Base-by-base conservation (phyloP, 1,140 invertebrate genomes). In the Whitmania pigra region DNA sequence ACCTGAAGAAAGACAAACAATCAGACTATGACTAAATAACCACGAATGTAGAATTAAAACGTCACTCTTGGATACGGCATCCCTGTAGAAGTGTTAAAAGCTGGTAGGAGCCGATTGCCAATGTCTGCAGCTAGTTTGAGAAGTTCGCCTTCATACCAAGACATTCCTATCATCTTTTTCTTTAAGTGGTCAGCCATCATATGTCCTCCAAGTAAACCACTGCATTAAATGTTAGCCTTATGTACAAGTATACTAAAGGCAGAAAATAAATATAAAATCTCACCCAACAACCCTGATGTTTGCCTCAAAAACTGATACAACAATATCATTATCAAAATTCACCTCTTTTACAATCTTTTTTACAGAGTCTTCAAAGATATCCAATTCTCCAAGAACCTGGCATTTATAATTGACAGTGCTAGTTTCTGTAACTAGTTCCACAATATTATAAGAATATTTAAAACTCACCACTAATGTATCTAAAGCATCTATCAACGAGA, bases 251-350 rank as follows among this genome's bases (percentile, higher is more conserved):
- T n/a, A n/a, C n/a, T n/a, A n/a, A n/a, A n/a, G 9, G 17, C 22
- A 53, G 22, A 49, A 22, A 25, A 55, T 36, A 36, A 71, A 22
- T 53, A 11, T 43, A 5, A 53, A 31, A 27, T 66, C 86, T 86
- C 84, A 93, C 89, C 95, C 95, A 36, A 98, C 84, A 83, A 98
- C 89, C 74, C 95, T 85, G 77, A 98, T 98, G 81, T 98, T 99
- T 17, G 94, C 97, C 84, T 99, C 95, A 84, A 99, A 99, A 11
- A 99, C 91, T 0, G 94, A 97, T 20, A 99, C 94, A 74, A 95
- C 88, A 72, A 98, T 87, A 84, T 98, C 93, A 75, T 87, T 90
- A 82, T 98, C 92, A 83, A 98, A 97, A 73, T 84, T 87, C 18
- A 97, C 90, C 71, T 82, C 76, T 40, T 77, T 73, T 17, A 94